Evolutionary conservation across 2,113 vertebrate genomes (phyloP).

Genomic region (Erpornis zantholeuca): DNA sequence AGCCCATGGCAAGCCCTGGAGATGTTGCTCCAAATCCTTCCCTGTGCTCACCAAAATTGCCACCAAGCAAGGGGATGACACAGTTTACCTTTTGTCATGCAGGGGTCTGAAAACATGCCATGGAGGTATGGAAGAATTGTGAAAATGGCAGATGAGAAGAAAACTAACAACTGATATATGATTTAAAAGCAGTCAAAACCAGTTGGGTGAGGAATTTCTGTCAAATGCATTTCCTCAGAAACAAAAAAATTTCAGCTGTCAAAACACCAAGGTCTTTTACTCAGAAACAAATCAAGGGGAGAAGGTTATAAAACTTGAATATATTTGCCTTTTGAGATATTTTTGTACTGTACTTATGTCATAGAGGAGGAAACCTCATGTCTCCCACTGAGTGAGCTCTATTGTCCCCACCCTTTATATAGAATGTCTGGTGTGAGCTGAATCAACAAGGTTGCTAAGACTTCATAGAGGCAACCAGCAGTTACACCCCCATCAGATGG

Average conservation of each 20-base stretch:
- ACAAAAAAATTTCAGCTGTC: background rate
- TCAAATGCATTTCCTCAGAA: background rate
- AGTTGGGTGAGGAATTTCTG: constrained; percentile 1
- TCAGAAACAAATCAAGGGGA: constrained; percentile 39
- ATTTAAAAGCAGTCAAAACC: background rate
- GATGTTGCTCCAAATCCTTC: background rate
- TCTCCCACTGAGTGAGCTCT: background rate
- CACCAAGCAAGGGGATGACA: background rate
- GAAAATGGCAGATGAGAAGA: background rate
- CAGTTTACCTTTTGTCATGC: background rate
- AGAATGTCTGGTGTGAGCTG: background rate
- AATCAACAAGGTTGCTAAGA: background rate
- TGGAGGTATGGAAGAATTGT: background rate
- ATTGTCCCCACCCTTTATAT: background rate
- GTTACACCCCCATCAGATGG: background rate
- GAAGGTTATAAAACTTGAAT: background rate
- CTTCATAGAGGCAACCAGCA: background rate
- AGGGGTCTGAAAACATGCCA: background rate
- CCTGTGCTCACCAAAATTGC: background rate
- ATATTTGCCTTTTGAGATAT: constrained; percentile 8
- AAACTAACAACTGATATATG: background rate
- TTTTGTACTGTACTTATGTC: background rate
- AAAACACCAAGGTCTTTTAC: constrained; percentile 39
- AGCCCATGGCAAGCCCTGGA: background rate
- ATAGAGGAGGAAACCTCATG: background rate